Evolutionary conservation across 2,113 vertebrate genomes (phyloP), one percentile per base, ranked within the genome.

Genomic region (Megaceryle torquata): DNA sequence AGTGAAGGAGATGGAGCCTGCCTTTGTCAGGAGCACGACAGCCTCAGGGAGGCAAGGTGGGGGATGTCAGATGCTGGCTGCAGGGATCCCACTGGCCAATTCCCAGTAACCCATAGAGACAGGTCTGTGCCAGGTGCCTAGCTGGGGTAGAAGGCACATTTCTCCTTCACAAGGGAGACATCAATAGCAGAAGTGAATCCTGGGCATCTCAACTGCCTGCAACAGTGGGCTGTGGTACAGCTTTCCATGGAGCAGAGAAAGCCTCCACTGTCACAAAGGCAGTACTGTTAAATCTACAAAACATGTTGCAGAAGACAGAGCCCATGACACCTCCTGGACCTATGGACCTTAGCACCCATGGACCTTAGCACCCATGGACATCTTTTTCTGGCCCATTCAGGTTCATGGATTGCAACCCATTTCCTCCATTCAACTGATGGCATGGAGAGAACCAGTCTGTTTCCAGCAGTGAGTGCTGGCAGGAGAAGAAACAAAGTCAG

Each of bases 1-100:
- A 86, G 78, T 74, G 76, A 86, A 75, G 82, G 94, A 71, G 87
- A 92, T 20, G 7, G 85, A 82, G 50, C 51, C 70, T 85, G 89
- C 31, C 28, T 33, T 68, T 88, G 88, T 89, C 81, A 89, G 85
- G n/a, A 85, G 78, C 69, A 82, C 5, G 2, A n/a, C 35, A 87
- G 88, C 94, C 76, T 76, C 56, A 15, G 94, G 92, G 85, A 94
- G 82, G 15, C 1, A 14, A 93, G 69, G 75, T 80, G 22, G 76
- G 71, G 76, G 76, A 50, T 0, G 13, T 86, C 80, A 80, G 79
- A 63, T 6, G 1, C 53, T 1, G 3, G 50, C 60, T 56, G 31
- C 81, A 72, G 57, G 90, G 71, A 57, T 51, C 56, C 82, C 93
- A 67, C 11, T 37, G 79, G 53, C 10, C 74, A 24, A 91, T 88